phyloP scores from a whole-genome alignment of 2,113 vertebrate species.

The Zingel zingel region DNA sequence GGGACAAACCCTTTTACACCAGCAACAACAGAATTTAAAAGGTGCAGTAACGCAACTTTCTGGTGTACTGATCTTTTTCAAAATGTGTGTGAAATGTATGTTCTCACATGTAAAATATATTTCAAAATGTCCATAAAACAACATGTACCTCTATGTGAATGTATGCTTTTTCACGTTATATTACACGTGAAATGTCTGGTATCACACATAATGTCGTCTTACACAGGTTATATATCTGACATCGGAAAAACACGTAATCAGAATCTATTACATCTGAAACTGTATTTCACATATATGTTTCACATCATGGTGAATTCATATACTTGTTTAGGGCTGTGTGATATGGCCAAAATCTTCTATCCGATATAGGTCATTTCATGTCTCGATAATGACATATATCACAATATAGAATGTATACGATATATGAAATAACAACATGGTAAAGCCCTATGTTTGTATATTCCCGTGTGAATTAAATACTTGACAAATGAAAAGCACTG shows the following conservation, averaged over 20 bases:
- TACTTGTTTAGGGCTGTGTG: not conserved
- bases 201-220: not conserved
- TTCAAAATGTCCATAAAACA: not conserved
- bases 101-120: too few species aligned
- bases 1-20: not conserved
- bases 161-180: not conserved
- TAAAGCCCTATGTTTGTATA: too few species aligned
- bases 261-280: not conserved
- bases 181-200: too few species aligned
- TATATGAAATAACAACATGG: too few species aligned
- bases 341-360: too few species aligned
- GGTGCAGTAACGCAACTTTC: not conserved
- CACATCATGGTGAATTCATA: not conserved
- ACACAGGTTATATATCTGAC: too few species aligned
- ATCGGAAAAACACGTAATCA: not conserved
- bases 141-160: not conserved
- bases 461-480: too few species aligned
- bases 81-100: not conserved
- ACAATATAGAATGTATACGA: too few species aligned
- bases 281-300: not conserved
- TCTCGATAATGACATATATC: too few species aligned
- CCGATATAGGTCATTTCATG: too few species aligned
- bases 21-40: slow-evolving; percentile 19
- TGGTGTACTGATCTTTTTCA: too few species aligned
- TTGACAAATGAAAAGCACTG: too few species aligned